Percentiles rank a stretch among this genome's conserved stretches.
These are phyloP conservation scores for Callinectes sapidus DNA, from an alignment of 2,888 invertebrate species.

Conservation along the genomic window DNA sequence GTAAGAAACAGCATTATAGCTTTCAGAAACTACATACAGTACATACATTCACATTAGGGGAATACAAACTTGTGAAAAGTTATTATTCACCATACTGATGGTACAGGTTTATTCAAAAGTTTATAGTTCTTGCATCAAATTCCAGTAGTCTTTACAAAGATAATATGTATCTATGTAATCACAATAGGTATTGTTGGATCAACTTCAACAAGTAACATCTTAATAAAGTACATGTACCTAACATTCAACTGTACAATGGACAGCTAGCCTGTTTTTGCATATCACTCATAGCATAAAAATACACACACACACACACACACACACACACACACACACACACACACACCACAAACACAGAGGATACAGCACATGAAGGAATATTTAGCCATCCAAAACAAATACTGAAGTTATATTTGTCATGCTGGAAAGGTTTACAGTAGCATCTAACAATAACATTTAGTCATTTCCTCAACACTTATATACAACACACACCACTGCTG, in stretches of 20 bases:
- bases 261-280: not conserved
- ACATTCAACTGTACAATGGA: not conserved
- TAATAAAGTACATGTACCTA: not conserved
- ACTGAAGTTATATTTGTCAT: not conserved
- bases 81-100: not conserved
- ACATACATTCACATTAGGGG: not conserved
- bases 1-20: not conserved
- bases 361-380: constrained; percentile 8
- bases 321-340: not conserved
- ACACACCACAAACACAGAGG: not conserved
- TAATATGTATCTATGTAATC: not conserved
- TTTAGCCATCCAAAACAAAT: not conserved
- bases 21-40: not conserved
- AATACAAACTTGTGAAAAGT: not conserved
- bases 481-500: constrained; percentile 1
- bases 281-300: not conserved
- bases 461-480: not conserved
- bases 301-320: constrained; percentile 14
- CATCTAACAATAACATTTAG: not conserved
- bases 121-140: not conserved
- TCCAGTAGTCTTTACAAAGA: not conserved
- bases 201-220: not conserved
- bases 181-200: not conserved
- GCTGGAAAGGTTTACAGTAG: not conserved
- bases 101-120: not conserved